These are phyloP conservation scores for Cinara cedri DNA, from an alignment of 2,888 invertebrate species.

Conservation along the genomic window DNA sequence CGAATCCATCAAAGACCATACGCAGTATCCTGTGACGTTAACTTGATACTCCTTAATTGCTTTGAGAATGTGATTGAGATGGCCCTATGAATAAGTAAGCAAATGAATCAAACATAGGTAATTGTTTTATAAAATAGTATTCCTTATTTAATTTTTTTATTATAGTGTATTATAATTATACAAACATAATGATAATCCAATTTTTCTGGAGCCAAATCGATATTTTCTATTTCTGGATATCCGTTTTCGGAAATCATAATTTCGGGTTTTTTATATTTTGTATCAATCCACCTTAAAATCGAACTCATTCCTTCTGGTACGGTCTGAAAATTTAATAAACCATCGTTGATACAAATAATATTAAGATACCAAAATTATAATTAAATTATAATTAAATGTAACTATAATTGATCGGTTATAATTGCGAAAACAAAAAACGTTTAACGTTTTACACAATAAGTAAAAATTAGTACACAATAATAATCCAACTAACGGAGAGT, in stretches of 20 bases:
- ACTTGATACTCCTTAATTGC: not conserved
- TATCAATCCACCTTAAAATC: slow-evolving; percentile 5
- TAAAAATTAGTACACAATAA: too few relatives aligned
- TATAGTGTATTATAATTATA: not conserved
- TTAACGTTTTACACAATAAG: too few relatives aligned
- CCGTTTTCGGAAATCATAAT: slow-evolving; percentile 12
- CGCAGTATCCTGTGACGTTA: not conserved
- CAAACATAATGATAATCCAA: not conserved
- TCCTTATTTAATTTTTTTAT: not conserved
- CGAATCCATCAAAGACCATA: slow-evolving; percentile 24
- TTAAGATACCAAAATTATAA: too few relatives aligned
- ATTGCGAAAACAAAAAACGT: too few relatives aligned
- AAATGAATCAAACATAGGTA: not conserved
- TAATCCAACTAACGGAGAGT: not conserved
- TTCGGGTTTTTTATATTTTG: not conserved
- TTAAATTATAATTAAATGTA: too few relatives aligned
- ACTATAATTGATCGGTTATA: too few relatives aligned
- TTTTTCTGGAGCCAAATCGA: not conserved
- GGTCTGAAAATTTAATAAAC: not conserved
- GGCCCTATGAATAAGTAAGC: not conserved
- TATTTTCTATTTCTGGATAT: slow-evolving; percentile 1
- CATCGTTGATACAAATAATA: too few relatives aligned
- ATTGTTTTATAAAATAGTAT: not conserved
- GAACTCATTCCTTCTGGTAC: not conserved
- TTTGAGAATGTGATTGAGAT: not conserved